A percentile compares a stretch with the other conserved stretches of the same genome.
phyloP scores from a whole-genome alignment of 2,113 vertebrate species.

The Scomber scombrus region DNA sequence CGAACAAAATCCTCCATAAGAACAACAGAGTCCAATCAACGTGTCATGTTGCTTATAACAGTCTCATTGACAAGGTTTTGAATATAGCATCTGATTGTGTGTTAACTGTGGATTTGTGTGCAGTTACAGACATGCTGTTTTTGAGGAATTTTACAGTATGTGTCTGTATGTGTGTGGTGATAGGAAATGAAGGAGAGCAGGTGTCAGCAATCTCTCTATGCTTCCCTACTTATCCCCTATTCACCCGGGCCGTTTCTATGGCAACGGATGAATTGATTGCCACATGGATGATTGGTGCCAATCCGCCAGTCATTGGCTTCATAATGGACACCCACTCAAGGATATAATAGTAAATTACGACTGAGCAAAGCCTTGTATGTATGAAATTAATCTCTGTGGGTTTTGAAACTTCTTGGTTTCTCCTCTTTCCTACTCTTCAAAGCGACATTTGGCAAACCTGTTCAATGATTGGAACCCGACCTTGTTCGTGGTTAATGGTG shows the following conservation, averaged over 20 bases:
- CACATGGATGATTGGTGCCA: slow-evolving; percentile 83
- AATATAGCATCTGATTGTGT: slow-evolving; percentile 15
- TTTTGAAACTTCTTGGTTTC: slow-evolving; percentile 22
- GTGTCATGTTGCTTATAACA: slow-evolving; percentile 5
- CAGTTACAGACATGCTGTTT: slow-evolving; percentile 48
- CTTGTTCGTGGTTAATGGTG: not conserved
- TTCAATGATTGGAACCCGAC: not conserved
- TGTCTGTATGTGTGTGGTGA: slow-evolving; percentile 37
- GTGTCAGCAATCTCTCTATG: slow-evolving; percentile 82
- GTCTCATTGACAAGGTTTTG: not conserved
- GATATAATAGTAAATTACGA: slow-evolving; percentile 77
- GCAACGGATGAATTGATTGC: slow-evolving; percentile 81
- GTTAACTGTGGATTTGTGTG: not conserved
- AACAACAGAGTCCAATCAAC: not conserved
- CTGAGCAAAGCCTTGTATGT: slow-evolving; percentile 55
- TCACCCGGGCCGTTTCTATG: slow-evolving; percentile 83
- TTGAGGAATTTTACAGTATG: slow-evolving; percentile 42
- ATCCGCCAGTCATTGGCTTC: slow-evolving; percentile 78
- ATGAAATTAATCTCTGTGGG: slow-evolving; percentile 27
- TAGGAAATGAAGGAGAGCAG: slow-evolving; percentile 78
- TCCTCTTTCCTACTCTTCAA: slow-evolving; percentile 14
- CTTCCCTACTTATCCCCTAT: slow-evolving; percentile 81
- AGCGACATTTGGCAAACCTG: not conserved
- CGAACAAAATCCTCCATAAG: not conserved
- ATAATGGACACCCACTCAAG: slow-evolving; percentile 79